Conservation (phyloP, 2,113 vertebrate species). For the Laterallus jamaicensis region DNA sequence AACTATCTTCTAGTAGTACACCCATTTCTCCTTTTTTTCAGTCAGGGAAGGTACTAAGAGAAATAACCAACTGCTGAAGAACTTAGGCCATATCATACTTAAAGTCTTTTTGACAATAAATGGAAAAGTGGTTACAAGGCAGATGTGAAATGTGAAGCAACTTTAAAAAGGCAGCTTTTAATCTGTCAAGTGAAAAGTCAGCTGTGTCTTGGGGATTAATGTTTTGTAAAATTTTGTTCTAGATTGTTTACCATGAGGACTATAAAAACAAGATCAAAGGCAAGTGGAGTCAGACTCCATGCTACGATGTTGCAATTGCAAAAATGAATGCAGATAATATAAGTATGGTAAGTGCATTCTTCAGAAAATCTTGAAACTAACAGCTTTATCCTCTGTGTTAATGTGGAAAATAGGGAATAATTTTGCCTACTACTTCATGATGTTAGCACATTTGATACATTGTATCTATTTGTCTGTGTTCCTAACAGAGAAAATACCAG, state of each 20-base stretch:
- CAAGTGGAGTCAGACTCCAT: slow-evolving; percentile 96
- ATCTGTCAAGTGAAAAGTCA: not conserved
- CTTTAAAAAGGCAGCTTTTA: not conserved
- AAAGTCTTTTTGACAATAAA: not conserved
- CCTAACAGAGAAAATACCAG: slow-evolving; percentile 89
- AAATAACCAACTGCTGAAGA: not conserved
- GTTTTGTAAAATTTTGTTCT: not conserved
- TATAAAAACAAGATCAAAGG: slow-evolving; percentile 94
- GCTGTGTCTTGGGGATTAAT: not conserved
- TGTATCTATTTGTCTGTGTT: not conserved
- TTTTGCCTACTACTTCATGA: not conserved
- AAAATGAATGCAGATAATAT: slow-evolving; percentile 92
- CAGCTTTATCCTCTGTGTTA: not conserved
- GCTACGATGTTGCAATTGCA: slow-evolving; percentile 90
- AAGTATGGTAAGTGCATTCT: slow-evolving; percentile 81
- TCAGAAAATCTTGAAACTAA: not conserved
- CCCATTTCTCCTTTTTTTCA: not conserved
- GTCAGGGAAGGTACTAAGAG: not conserved
- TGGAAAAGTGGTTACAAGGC: not conserved
- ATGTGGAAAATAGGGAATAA: not conserved
- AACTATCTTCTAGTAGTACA: not conserved
- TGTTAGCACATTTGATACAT: not conserved
- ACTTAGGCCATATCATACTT: not conserved
- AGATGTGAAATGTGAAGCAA: not conserved
- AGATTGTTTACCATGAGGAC: slow-evolving; percentile 92